Conservation (phyloP, 2,888 invertebrate species). For the Amblyjoppa fuscipennis region DNA sequence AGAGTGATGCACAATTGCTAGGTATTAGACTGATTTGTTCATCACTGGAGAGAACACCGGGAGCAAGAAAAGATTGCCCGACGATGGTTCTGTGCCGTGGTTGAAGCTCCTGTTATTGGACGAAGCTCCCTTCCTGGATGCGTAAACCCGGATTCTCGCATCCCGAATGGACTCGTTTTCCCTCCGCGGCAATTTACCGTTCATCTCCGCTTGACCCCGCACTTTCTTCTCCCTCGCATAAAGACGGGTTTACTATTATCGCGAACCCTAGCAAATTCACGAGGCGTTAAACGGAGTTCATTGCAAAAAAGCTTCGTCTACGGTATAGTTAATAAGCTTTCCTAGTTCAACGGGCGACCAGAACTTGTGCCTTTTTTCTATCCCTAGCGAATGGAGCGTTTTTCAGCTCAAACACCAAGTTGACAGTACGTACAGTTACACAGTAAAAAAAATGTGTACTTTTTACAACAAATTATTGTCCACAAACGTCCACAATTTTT, state of each 20-base stretch:
- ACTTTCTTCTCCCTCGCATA: constrained; percentile 31
- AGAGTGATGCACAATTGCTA: constrained; percentile 27
- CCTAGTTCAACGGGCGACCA: neutral
- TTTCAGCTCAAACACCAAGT: neutral
- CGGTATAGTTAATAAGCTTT: neutral
- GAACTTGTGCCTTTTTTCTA: neutral
- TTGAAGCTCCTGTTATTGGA: constrained; percentile 38
- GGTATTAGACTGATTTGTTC: constrained; percentile 34
- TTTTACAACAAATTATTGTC: too few relatives aligned
- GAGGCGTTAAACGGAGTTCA: constrained; percentile 74
- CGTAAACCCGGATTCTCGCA: constrained; percentile 63
- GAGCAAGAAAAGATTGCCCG: constrained; percentile 3
- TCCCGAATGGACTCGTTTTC: constrained; percentile 38
- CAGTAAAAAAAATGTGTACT: too few relatives aligned
- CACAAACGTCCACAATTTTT: too few relatives aligned
- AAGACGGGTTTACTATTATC: constrained; percentile 74
- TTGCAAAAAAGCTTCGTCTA: constrained; percentile 59
- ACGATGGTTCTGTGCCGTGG: neutral
- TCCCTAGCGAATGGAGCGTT: neutral
- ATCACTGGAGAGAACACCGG: neutral
- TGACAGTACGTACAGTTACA: neutral
- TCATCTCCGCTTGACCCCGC: constrained; percentile 28
- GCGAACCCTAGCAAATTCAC: constrained; percentile 76
- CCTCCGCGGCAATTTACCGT: constrained; percentile 23
- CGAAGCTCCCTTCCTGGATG: constrained; percentile 10